Conservation (phyloP, 2,113 vertebrate species). For the Sinocyclocheilus maitianheensis region DNA sequence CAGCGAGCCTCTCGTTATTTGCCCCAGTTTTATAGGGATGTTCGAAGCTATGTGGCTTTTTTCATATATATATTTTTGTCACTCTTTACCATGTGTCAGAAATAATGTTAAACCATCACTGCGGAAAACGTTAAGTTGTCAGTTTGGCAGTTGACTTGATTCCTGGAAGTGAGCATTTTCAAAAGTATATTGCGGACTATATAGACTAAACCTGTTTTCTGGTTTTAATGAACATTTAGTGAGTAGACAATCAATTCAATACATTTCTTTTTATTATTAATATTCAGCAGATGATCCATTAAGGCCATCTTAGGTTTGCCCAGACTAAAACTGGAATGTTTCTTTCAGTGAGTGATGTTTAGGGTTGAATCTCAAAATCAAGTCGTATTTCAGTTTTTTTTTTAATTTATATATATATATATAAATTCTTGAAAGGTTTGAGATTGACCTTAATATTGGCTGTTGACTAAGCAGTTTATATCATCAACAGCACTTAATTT, state of each 20-base stretch:
- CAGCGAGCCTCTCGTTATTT: not conserved
- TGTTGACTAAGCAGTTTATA: not conserved
- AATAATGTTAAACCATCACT: conserved; percentile 11
- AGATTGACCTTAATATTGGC: not conserved
- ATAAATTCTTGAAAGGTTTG: not conserved
- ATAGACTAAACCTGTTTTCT: conserved; percentile 16
- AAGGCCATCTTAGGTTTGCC: not conserved
- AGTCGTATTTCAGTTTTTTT: not conserved
- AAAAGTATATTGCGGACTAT: not conserved
- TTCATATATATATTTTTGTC: not conserved
- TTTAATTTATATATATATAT: too few relatives aligned
- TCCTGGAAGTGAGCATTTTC: not conserved
- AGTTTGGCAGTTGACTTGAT: conserved; percentile 6
- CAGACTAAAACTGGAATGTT: not conserved
- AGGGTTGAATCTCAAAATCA: not conserved
- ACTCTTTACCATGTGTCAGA: not conserved
- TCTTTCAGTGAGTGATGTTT: not conserved
- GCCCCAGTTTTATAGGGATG: conserved; percentile 19
- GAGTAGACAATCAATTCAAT: conserved; percentile 9
- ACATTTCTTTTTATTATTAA: not conserved
- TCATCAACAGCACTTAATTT: not conserved
- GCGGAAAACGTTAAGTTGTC: not conserved
- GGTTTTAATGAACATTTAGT: conserved; percentile 1
- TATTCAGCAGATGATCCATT: not conserved
- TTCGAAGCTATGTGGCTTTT: not conserved